Evolutionary conservation across 2,797 vertebrate genomes (phyloP), one percentile per base, ranked within the genome.

Genomic region (Chloroceryle amazona): DNA sequence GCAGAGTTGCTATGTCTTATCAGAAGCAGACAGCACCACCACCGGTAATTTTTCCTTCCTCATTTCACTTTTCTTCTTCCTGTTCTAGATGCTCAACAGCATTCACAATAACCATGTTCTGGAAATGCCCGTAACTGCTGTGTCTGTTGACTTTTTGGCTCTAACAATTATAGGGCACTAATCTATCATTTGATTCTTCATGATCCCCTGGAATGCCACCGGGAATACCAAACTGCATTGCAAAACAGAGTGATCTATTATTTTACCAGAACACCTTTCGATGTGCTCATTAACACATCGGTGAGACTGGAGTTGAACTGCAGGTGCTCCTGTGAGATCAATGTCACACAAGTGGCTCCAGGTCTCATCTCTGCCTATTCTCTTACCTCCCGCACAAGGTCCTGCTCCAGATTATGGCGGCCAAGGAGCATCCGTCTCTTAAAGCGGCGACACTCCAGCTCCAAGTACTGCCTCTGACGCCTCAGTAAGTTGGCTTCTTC

Each of bases 401-500:
- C 99, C 97, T 99, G 99, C 95, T 99, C 99, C 74, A 99, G 98
- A 66, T 99, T 99, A 97, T 99, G 99, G 44, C 99, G 99, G 42
- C 98, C 99, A n/a, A 99, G 99, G 84, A 99, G 98, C 98, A 99
- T 99, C 94, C 99, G 98, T 86, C 99, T 98, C 93, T 99, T 99
- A 96, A 99, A 99, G 92, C 99, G 98, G 78, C 99, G 99, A 91
- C 99, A 99, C 97, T 99, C 99, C 73, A 99, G 98, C 76, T 99
- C 99, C 94, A 99, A 97, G 97, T 99, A 99, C 96, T 99, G 99
- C 81, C 99, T 98, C 97, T 99, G 99, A 88, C 99, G 98, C 78
- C 99, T 98, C 92, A 99, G 98, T 44, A 99, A 97, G 96, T 99
- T 99, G 88, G 99, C 99, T 96, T 99, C 99, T 94, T 99, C 99